These are phyloP conservation scores for Metalampra italica DNA, from an alignment of 2,888 invertebrate genomes.

Conservation along the genomic window DNA sequence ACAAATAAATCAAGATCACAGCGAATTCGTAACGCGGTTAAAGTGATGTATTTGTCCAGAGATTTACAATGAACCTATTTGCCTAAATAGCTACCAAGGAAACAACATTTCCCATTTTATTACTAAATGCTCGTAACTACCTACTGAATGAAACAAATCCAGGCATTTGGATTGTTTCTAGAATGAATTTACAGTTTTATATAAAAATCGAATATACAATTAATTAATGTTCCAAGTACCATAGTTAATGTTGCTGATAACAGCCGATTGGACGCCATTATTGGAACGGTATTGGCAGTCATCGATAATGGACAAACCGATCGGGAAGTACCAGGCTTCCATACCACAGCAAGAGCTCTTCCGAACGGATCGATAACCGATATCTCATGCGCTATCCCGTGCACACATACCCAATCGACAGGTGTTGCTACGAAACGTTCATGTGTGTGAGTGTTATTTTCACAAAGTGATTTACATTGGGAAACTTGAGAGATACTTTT, in stretches of 20 bases:
- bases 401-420: slow-evolving; percentile 39
- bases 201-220: too few species aligned
- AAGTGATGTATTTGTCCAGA: slow-evolving; percentile 10
- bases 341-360: slow-evolving; percentile 43
- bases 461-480: not conserved
- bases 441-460: slow-evolving; percentile 20
- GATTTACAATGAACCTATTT: slow-evolving; percentile 1
- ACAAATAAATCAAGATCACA: slow-evolving; percentile 5
- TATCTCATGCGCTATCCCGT: slow-evolving; percentile 38
- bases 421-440: slow-evolving; percentile 18
- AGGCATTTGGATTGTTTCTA: too few species aligned
- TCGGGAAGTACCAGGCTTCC: slow-evolving; percentile 65
- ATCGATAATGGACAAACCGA: slow-evolving; percentile 67
- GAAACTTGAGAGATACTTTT: not conserved
- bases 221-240: too few species aligned
- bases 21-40: slow-evolving; percentile 16
- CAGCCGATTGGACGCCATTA: slow-evolving; percentile 14
- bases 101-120: not conserved
- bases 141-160: not conserved
- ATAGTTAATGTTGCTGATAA: not conserved
- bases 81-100: not conserved
- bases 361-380: slow-evolving; percentile 68
- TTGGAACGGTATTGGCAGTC: slow-evolving; percentile 57
- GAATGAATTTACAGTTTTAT: too few species aligned
- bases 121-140: not conserved